Evolutionary conservation across 2,888 invertebrate species (phyloP).

Genomic region (Strigamia transsilvanica): DNA sequence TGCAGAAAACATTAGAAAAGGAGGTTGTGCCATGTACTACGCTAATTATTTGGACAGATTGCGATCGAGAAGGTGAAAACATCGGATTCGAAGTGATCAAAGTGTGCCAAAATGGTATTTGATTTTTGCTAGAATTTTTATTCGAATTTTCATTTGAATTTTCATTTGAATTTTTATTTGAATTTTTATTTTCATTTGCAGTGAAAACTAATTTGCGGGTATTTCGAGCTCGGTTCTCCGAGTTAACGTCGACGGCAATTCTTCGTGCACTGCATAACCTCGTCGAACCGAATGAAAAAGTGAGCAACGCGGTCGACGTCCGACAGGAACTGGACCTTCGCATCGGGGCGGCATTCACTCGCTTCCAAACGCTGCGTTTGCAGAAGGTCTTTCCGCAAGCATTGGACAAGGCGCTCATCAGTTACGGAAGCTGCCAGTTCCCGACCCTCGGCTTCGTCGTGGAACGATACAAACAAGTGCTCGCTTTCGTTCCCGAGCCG

Average conservation of each 20-base stretch:
- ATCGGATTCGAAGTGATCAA: constrained; percentile 96
- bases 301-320: constrained; percentile 93
- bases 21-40: constrained; percentile 66
- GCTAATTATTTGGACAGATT: constrained; percentile 99
- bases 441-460: constrained; percentile 99
- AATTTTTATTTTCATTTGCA: constrained; percentile 56
- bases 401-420: constrained; percentile 79
- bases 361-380: constrained; percentile 92
- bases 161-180: neutral
- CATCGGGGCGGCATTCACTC: constrained; percentile 97
- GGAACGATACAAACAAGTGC: constrained; percentile 90
- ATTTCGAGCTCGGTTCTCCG: constrained; percentile 90
- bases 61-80: constrained; percentile 99
- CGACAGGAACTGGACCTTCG: constrained; percentile 88
- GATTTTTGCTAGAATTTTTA: neutral
- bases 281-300: constrained; percentile 78
- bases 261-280: constrained; percentile 81
- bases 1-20: constrained; percentile 69
- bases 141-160: neutral
- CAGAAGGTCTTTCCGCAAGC: constrained; percentile 70
- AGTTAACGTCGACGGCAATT: constrained; percentile 88
- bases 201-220: constrained; percentile 65
- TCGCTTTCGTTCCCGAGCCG: constrained; percentile 87
- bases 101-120: constrained; percentile 80
- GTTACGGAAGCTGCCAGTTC: constrained; percentile 99